Evolutionary conservation across 1,140 invertebrate species (phyloP).

Genomic region (Drosophila elegans): DNA sequence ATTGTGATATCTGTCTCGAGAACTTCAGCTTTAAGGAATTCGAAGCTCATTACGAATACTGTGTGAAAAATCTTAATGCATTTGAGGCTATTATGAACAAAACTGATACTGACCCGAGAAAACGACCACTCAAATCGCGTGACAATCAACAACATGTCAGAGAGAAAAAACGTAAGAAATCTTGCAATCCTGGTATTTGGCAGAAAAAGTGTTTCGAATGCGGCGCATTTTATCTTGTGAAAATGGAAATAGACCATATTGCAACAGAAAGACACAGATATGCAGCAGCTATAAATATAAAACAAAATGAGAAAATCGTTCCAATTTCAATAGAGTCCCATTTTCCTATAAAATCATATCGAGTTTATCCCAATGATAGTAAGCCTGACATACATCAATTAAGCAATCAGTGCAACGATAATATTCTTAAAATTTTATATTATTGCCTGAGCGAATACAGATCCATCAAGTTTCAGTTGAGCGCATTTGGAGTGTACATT

Average conservation of each 20-base stretch:
- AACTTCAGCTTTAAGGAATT: not conserved
- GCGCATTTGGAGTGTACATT: not conserved
- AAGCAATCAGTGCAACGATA: not conserved
- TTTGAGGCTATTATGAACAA: not conserved
- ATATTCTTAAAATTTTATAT: not conserved
- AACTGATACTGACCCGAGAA: not conserved
- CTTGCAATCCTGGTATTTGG: too few species aligned
- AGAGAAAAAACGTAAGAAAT: not conserved
- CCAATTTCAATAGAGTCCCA: not conserved
- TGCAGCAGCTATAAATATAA: not conserved
- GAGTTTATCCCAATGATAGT: not conserved
- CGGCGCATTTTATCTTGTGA: not conserved
- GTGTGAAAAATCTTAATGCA: not conserved
- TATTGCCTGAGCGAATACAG: slow-evolving; percentile 1
- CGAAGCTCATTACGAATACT: not conserved
- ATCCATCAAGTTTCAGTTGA: not conserved
- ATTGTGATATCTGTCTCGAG: slow-evolving; percentile 2
- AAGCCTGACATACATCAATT: not conserved
- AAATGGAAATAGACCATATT: not conserved
- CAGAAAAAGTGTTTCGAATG: not conserved
- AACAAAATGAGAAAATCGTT: not conserved
- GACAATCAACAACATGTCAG: too few species aligned
- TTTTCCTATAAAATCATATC: not conserved
- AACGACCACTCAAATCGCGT: not conserved
- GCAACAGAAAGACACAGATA: not conserved